Percentiles rank a stretch among this genome's conserved stretches.
phyloP scores from a whole-genome alignment of 2,888 invertebrate species.

The Lydus trimaculatus region DNA sequence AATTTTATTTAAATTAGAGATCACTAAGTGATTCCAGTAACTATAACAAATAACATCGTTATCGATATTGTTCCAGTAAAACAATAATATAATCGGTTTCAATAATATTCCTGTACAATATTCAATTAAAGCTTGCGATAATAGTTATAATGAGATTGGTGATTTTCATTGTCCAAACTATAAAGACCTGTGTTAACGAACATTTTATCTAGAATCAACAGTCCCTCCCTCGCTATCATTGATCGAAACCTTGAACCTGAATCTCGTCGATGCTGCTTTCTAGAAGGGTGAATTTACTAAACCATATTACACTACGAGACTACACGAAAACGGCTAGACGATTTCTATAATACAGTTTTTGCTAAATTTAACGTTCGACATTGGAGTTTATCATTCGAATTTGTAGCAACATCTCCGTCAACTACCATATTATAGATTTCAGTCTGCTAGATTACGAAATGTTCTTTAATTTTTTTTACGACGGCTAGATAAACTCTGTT shows the following conservation, averaged over 20 bases:
- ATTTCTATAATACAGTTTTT: not conserved
- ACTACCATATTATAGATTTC: not conserved
- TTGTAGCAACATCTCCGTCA: not conserved
- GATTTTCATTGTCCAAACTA: not conserved
- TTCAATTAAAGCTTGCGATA: not conserved
- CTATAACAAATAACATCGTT: too few species aligned
- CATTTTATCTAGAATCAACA: not conserved
- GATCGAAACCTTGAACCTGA: constrained; percentile 6
- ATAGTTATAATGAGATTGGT: not conserved
- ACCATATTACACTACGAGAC: not conserved
- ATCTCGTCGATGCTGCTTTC: not conserved
- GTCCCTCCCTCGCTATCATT: not conserved
- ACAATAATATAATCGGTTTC: not conserved
- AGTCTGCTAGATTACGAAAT: too few species aligned
- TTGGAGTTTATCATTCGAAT: not conserved
- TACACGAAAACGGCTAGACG: not conserved
- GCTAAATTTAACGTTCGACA: not conserved
- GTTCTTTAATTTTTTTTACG: too few species aligned
- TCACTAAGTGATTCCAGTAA: too few species aligned
- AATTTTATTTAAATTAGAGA: too few species aligned
- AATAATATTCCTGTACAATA: not conserved
- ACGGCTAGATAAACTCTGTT: too few species aligned
- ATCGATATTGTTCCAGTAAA: not conserved
- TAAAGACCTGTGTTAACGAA: not conserved
- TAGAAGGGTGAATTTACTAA: not conserved